Evolutionary conservation across 2,888 invertebrate species (phyloP), one percentile per base, ranked within the genome.

Genomic region (Andricus curvator): DNA sequence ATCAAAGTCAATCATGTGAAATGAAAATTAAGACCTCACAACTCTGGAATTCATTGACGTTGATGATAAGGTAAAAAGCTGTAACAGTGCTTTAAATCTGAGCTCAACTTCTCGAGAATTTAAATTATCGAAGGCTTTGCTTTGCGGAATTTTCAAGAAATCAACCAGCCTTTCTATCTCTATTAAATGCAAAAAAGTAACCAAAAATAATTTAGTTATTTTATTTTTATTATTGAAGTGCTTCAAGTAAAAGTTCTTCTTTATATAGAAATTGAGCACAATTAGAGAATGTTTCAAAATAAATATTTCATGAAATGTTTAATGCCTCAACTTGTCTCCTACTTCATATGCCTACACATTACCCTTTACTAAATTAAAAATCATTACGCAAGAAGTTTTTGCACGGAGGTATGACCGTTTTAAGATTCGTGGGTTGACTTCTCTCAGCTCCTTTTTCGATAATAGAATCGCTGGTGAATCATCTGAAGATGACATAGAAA

Each of bases 331-430:
- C 15, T 25, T 62, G 13, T 22, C 25, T 29, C 15, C 25, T 29
- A 25, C 25, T 70, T 70, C 29, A 25, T 8, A 68, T 13, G 17
- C 74, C 56, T 74, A 74, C 56, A 29, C 70, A n/a, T 25, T 25
- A 20, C 25, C n/a, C 48, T 56, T 51, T 56, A 9, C 74, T 74
- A 74, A 74, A 56, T 56, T 33, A 56, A 37, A 74, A 56, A 33
- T 20, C 74, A 74, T 74, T n/a, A 70, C 11, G 70, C 70, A 70
- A 70, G 48, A 29, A 74, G n/a, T 51, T 74, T 74, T 74, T 74
- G 33, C 51, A 74, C 56, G 33, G 74, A 74, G 33, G 56, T 74
- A 51, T 56, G 56, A 56, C n/a, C 67, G 13, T 74, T 51, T 56
- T n/a, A 56, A 56, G n/a, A 56, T 74, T 74, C 56, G 74, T 74